phyloP scores from a whole-genome alignment of 2,113 vertebrate genomes.

The Pleuronectes platessa region DNA sequence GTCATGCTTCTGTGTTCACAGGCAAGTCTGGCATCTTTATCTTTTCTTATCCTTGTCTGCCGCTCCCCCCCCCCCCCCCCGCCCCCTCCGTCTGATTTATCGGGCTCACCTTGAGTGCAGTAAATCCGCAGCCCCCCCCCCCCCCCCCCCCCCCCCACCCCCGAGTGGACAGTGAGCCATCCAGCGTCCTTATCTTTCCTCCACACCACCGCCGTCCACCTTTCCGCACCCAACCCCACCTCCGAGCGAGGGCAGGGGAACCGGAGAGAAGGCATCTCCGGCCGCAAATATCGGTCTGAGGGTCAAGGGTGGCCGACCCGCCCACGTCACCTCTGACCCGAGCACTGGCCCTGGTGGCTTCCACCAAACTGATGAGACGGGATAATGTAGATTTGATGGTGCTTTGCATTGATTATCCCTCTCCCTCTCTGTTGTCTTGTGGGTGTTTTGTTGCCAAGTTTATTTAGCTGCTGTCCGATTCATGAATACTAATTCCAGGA shows the following conservation, averaged over 20 bases:
- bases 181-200: constrained; percentile 65
- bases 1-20: constrained; percentile 99
- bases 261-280: constrained; percentile 84
- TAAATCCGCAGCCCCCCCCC: constrained; percentile 73
- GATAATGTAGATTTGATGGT: constrained; percentile 99
- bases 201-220: constrained; percentile 37
- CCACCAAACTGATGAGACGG: constrained; percentile 89
- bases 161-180: constrained; percentile 34
- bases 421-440: constrained; percentile 82
- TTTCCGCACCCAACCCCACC: constrained; percentile 37
- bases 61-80: constrained; percentile 9
- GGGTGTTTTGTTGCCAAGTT: constrained; percentile 91
- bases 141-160: too few relatives aligned
- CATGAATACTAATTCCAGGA: constrained; percentile 99
- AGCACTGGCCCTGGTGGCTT: constrained; percentile 86
- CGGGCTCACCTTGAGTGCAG: constrained; percentile 71
- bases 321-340: constrained; percentile 94
- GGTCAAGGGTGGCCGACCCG: constrained; percentile 90
- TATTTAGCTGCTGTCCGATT: constrained; percentile 95
- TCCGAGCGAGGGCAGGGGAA: constrained; percentile 25
- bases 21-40: constrained; percentile 85
- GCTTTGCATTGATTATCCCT: constrained; percentile 90
- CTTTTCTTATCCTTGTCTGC: constrained; percentile 39
- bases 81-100: constrained; percentile 56
- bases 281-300: constrained; percentile 86